These are phyloP conservation scores for Ceratosolen fusciceps DNA, from an alignment of 1,140 invertebrate species.

Conservation along the genomic window DNA sequence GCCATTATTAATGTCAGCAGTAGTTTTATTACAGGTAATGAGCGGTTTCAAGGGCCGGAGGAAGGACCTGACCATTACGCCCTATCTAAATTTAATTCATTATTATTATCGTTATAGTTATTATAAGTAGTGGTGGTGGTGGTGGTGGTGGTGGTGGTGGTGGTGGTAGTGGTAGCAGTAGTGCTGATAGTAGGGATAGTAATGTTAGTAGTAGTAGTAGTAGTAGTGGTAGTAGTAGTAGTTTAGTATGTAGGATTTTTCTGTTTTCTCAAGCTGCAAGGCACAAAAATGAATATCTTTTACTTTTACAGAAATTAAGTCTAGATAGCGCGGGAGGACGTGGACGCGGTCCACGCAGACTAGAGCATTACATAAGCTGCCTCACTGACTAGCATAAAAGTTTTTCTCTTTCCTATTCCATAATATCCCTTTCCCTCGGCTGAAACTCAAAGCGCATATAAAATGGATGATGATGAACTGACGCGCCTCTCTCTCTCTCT, in stretches of 20 bases:
- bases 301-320: conserved; percentile 53
- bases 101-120: no score
- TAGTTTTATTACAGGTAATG: neutral
- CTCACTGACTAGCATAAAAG: conserved; percentile 42
- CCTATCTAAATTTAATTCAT: conserved; percentile 15
- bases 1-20: neutral
- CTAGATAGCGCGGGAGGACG: conserved; percentile 26
- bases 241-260: conserved; percentile 58
- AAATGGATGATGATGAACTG: no score
- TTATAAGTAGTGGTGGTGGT: no score
- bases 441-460: neutral
- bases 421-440: neutral
- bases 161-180: no score
- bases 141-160: no score
- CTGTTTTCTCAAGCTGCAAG: conserved; percentile 65
- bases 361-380: conserved; percentile 46
- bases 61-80: conserved; percentile 2
- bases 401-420: neutral
- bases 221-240: conserved; percentile 24
- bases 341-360: conserved; percentile 21
- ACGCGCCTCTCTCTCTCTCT: no score
- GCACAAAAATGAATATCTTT: conserved; percentile 66
- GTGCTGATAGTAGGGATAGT: no score
- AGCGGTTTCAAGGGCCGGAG: neutral
- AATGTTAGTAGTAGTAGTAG: no score